phyloP scores from a whole-genome alignment of 1,140 invertebrate genomes.

The Tigriopus japonicus region DNA sequence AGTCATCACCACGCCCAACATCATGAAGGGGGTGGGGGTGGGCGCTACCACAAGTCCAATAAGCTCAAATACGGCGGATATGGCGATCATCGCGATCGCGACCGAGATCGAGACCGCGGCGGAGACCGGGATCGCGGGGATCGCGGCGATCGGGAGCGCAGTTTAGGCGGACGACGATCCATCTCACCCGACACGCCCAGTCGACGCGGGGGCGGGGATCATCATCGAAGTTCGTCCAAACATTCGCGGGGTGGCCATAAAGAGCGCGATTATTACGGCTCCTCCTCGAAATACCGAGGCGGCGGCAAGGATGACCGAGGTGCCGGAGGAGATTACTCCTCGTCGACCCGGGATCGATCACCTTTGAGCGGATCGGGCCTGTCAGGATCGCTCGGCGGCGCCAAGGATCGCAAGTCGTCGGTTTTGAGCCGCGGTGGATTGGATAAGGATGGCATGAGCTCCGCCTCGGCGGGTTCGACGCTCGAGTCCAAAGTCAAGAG shows the following conservation, averaged over 20 bases:
- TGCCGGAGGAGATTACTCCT: too few relatives aligned
- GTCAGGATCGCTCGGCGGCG: not conserved
- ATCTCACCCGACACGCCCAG: not conserved
- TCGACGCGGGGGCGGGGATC: not conserved
- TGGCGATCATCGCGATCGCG: slow-evolving; percentile 16
- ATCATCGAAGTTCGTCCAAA: not conserved
- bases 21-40: not conserved
- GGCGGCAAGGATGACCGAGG: too few relatives aligned
- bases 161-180: not conserved
- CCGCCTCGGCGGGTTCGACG: not conserved
- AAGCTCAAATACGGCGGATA: slow-evolving; percentile 3
- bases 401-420: not conserved
- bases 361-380: not conserved
- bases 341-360: slow-evolving; percentile 16
- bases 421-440: too few relatives aligned
- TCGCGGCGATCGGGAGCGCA: slow-evolving; percentile 14
- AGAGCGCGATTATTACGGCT: not conserved
- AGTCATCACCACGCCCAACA: slow-evolving; percentile 5
- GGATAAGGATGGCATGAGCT: too few relatives aligned
- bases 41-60: not conserved
- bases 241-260: not conserved
- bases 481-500: slow-evolving; percentile 37
- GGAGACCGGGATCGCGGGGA: slow-evolving; percentile 18
- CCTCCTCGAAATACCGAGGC: not conserved
- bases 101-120: slow-evolving; percentile 18